phyloP scores from a whole-genome alignment of 2,113 vertebrate genomes.

The Pygathrix nemaeus region DNA sequence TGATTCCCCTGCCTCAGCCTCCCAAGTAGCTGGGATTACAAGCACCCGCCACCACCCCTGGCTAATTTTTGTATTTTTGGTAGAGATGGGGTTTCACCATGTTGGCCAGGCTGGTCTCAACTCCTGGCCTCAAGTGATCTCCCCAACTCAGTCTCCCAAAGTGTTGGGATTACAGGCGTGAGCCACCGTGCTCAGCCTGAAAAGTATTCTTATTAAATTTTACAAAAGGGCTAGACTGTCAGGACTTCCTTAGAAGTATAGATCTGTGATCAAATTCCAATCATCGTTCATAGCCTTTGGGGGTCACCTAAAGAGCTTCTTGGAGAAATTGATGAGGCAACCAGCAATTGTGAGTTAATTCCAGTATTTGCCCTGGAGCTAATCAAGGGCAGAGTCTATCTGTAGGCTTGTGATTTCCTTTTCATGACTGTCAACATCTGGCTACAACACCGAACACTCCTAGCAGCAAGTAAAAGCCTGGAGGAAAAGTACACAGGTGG shows the following conservation, averaged over 20 bases:
- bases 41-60: too few relatives aligned
- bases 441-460: background rate
- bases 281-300: background rate
- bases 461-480: background rate
- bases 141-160: too few relatives aligned
- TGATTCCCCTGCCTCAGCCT: too few relatives aligned
- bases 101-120: too few relatives aligned
- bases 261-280: background rate
- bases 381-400: background rate
- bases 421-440: background rate
- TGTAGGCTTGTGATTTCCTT: background rate
- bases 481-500: background rate
- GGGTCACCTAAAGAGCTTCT: background rate
- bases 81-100: too few relatives aligned
- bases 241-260: background rate
- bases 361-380: background rate
- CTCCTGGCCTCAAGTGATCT: too few relatives aligned
- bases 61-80: too few relatives aligned
- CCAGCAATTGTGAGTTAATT: background rate
- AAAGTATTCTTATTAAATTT: background rate
- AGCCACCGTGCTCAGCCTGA: background rate
- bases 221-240: background rate
- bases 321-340: background rate
- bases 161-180: too few relatives aligned
- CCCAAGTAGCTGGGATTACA: too few relatives aligned